phyloP scores from a whole-genome alignment of 2,797 vertebrate genomes.

The Characodon lateralis region DNA sequence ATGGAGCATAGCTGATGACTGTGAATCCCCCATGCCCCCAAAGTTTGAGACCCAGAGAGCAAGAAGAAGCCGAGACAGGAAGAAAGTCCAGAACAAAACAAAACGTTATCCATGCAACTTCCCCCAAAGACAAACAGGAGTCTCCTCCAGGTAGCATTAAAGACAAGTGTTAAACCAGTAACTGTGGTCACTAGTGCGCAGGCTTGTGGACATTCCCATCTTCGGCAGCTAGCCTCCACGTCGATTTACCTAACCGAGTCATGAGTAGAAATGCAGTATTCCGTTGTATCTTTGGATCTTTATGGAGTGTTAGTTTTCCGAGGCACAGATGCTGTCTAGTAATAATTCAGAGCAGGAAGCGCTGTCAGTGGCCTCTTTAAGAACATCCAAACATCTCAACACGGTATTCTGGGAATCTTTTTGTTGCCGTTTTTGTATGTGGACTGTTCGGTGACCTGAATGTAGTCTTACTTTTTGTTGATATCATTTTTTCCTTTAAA shows the following conservation, averaged over 20 bases:
- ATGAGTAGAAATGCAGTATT: slow-evolving; percentile 93
- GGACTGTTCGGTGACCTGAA: slow-evolving; percentile 90
- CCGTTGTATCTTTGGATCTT: slow-evolving; percentile 86
- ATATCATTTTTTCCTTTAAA: slow-evolving; percentile 57
- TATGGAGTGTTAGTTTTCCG: slow-evolving; percentile 57
- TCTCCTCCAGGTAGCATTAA: slow-evolving; percentile 70
- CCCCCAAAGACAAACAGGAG: slow-evolving; percentile 31
- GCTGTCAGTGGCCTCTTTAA: slow-evolving; percentile 70
- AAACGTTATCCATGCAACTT: slow-evolving; percentile 12
- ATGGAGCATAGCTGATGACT: slow-evolving; percentile 58
- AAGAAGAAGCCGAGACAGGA: slow-evolving; percentile 77
- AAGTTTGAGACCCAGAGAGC: slow-evolving; percentile 77
- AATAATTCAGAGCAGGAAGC: slow-evolving; percentile 74
- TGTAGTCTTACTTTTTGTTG: slow-evolving; percentile 75
- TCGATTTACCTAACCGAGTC: slow-evolving; percentile 83
- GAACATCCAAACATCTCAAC: slow-evolving; percentile 84
- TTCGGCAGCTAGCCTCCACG: slow-evolving; percentile 91
- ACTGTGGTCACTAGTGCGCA: slow-evolving; percentile 41
- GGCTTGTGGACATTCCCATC: slow-evolving; percentile 83
- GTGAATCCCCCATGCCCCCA: slow-evolving; percentile 51
- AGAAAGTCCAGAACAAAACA: slow-evolving; percentile 18
- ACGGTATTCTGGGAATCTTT: slow-evolving; percentile 79
- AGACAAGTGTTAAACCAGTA: slow-evolving; percentile 68
- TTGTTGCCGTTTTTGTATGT: slow-evolving; percentile 78
- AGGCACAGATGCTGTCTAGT: slow-evolving; percentile 67